Evolutionary conservation across 2,888 invertebrate species (phyloP), one percentile per base, ranked within the genome.

Genomic region (Eulithis prunata): DNA sequence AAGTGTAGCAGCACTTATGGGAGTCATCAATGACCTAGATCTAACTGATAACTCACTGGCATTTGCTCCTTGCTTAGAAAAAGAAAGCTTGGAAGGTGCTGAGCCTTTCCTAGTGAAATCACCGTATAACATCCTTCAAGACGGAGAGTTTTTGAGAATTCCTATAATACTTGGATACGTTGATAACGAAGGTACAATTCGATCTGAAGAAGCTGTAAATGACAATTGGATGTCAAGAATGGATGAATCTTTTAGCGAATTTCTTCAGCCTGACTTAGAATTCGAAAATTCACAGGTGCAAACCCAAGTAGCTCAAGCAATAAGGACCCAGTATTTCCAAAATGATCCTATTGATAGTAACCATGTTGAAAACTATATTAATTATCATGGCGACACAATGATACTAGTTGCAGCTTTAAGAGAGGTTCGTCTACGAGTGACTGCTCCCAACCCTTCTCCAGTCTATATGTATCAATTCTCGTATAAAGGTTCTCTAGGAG

Each of bases 31-130:
- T 62, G 87, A 89, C 57, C 80, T 91, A 7, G 87, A 89, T 58
- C 71, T 90, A 11, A 88, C 85, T 5, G 86, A 92, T 54, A 91
- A 91, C 64, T 83, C 91, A 3, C 69, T 91, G 47, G 87, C 89
- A 11, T 92, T 92, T 77, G 84, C 90, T 41, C 92, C 93, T 14
- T 92, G 93, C 65, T 38, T 92, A n/a, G 92, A 92, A 76, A 86
- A 71, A 57, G 72, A 77, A 43, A 71, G 74, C 32, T 75, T 88
- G 55, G 77, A 77, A 54, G 75, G 70, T 7, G 78, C 73, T 1
- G 78, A 78, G 47, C 80, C 88, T 8, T 87, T 92, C 57, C 72
- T 92, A 64, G 65, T 72, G 4, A 85, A 84, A 74, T 84, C 90
- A 13, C 93, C 92, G 0, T 79, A 77, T 68, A 69, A 84, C 73